phyloP scores from a whole-genome alignment of 2,113 vertebrate genomes.

The Carollia perspicillata region DNA sequence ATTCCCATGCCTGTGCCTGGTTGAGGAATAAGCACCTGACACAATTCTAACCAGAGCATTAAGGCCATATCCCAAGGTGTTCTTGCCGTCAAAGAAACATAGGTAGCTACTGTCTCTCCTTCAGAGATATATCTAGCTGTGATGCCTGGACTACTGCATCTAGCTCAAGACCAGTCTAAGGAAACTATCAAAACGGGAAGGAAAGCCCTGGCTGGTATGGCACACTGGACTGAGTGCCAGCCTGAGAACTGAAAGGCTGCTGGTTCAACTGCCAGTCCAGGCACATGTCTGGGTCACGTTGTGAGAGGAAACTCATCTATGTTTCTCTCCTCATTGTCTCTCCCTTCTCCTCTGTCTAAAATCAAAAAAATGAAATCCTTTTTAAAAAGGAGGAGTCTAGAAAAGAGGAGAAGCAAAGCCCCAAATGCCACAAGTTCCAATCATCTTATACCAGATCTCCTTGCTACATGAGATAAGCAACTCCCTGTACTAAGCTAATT shows the following conservation, averaged over 20 bases:
- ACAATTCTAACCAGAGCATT: constrained; percentile 23
- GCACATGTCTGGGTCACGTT: too few relatives aligned
- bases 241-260: too few relatives aligned
- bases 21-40: constrained; percentile 72
- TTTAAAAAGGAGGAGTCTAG: too few relatives aligned
- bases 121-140: background rate
- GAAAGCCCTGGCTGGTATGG: background rate
- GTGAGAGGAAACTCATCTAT: too few relatives aligned
- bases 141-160: background rate
- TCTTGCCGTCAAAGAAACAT: background rate
- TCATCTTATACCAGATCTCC: background rate
- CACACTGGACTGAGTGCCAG: too few relatives aligned
- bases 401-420: background rate
- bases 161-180: background rate
- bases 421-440: background rate
- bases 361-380: too few relatives aligned
- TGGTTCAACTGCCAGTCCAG: too few relatives aligned
- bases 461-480: background rate
- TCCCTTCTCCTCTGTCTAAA: too few relatives aligned
- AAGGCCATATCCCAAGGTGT: background rate
- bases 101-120: background rate
- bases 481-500: background rate
- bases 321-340: too few relatives aligned
- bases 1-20: background rate
- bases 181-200: background rate